Percentiles rank a stretch among this genome's conserved stretches.
phyloP scores from a whole-genome alignment of 2,888 invertebrate genomes.

The Rhagonycha fulva region DNA sequence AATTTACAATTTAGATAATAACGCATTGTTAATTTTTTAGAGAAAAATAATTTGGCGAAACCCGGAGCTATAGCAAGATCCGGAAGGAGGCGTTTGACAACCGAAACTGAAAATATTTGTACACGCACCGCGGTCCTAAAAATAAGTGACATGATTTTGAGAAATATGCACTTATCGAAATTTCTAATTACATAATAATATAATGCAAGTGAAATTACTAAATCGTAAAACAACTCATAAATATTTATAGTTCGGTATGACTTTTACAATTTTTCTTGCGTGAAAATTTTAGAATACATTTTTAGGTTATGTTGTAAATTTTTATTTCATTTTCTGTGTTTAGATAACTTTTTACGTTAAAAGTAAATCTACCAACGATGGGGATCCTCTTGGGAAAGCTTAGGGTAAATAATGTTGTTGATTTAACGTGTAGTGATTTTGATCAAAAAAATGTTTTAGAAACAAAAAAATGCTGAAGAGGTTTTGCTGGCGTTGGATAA shows the following conservation, averaged over 20 bases:
- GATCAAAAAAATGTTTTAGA: conserved; percentile 50
- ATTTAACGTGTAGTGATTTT: background rate
- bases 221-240: background rate
- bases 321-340: background rate
- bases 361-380: conserved; percentile 53
- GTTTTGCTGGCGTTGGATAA: conserved; percentile 73
- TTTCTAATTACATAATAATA: background rate
- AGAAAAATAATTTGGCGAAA: background rate
- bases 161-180: background rate
- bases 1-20: background rate
- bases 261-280: conserved; percentile 17
- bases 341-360: background rate
- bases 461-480: conserved; percentile 61
- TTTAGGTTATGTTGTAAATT: conserved; percentile 29
- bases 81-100: background rate
- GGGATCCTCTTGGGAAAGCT: conserved; percentile 70
- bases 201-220: background rate
- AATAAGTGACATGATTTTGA: conserved; percentile 1
- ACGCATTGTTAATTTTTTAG: background rate
- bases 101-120: background rate
- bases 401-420: conserved; percentile 61
- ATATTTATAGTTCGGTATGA: conserved; percentile 29
- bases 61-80: background rate
- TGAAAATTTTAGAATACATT: conserved; percentile 5
- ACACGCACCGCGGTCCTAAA: background rate